A percentile compares a stretch with the other conserved stretches of the same genome.
These are phyloP conservation scores for Enhydra lutris DNA, from an alignment of 2,113 vertebrate genomes.

Conservation along the genomic window DNA sequence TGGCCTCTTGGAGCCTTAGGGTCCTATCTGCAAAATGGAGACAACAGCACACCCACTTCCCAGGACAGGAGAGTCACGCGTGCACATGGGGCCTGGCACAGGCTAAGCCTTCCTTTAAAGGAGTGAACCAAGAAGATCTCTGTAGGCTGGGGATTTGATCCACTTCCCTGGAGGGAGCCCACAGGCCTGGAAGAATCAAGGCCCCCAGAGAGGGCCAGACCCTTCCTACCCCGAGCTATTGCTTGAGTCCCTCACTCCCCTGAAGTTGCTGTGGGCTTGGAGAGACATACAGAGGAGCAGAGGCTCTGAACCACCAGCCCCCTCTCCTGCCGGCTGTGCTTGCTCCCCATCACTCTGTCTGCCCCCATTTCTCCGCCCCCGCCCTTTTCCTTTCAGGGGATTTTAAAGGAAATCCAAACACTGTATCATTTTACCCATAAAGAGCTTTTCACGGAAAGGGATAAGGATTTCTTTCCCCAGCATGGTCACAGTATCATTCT, in stretches of 20 bases:
- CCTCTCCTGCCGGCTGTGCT: background rate
- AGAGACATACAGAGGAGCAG: background rate
- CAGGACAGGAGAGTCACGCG: background rate
- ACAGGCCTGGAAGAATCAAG: background rate
- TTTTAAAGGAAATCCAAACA: conserved; percentile 6
- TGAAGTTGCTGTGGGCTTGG: background rate
- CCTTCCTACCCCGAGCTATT: too few species aligned
- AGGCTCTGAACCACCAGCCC: background rate
- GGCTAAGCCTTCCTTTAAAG: background rate
- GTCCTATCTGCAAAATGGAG: background rate
- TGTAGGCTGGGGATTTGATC: background rate
- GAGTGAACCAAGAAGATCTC: background rate
- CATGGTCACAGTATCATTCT: background rate
- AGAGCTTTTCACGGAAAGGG: background rate
- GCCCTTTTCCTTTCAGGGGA: background rate
- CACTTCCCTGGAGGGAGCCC: background rate
- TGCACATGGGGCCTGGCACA: background rate
- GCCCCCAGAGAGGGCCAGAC: background rate
- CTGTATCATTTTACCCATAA: background rate
- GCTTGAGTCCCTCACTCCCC: background rate
- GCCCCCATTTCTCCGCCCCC: background rate
- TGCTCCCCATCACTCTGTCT: background rate
- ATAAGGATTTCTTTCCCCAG: too few species aligned
- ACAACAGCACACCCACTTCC: background rate
- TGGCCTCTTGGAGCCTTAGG: background rate